Evolutionary conservation across 1,140 invertebrate genomes (phyloP).

Genomic region (Babylonia areolata): DNA sequence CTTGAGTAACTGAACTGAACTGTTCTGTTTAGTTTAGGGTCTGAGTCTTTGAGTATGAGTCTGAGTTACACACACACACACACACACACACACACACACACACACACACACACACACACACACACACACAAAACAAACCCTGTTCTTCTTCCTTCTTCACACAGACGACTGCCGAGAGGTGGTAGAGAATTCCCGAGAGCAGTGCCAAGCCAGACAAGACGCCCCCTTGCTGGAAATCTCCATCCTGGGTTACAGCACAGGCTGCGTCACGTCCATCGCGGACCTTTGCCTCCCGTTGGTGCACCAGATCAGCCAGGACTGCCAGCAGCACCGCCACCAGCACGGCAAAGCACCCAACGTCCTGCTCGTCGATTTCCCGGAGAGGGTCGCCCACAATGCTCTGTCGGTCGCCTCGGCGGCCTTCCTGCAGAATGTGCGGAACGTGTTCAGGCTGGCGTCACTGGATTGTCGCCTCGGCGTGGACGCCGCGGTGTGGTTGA

Average conservation of each 20-base stretch:
- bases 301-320: not conserved
- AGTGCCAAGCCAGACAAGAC: not conserved
- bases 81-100: too few species aligned
- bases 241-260: not conserved
- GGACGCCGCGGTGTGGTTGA: not conserved
- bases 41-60: too few species aligned
- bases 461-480: not conserved
- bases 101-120: too few species aligned
- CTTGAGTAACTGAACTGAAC: too few species aligned
- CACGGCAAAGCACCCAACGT: constrained; percentile 22
- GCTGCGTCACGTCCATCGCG: constrained; percentile 24
- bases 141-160: not conserved
- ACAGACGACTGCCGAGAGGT: constrained; percentile 8
- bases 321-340: not conserved
- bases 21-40: too few species aligned
- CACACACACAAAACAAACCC: not conserved
- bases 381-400: not conserved
- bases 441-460: not conserved
- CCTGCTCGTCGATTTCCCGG: constrained; percentile 32
- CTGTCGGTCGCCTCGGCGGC: constrained; percentile 21
- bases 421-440: constrained; percentile 30
- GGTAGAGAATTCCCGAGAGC: not conserved
- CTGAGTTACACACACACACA: too few species aligned
- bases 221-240: constrained; percentile 21
- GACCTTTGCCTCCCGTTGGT: constrained; percentile 17